Evolutionary conservation across 1,140 invertebrate species (phyloP).

Genomic region (Lordiphosa clarofinis): DNA sequence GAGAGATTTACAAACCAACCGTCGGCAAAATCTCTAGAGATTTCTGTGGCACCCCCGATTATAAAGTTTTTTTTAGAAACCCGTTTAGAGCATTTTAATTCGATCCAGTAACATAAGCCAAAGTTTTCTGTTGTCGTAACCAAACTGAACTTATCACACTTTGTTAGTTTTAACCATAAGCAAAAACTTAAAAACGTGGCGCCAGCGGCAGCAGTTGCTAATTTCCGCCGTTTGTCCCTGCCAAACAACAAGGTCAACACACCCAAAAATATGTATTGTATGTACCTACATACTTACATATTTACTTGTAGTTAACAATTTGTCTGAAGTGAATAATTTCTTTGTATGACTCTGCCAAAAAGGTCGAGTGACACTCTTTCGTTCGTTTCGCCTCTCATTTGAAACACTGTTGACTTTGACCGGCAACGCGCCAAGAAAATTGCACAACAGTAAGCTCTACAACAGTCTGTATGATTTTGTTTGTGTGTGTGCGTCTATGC

Average conservation of each 20-base stretch:
- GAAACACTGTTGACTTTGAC: conserved; percentile 62
- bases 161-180: conserved; percentile 58
- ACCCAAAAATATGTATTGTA: conserved; percentile 49
- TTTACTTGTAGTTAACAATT: conserved; percentile 34
- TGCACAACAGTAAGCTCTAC: conserved; percentile 39
- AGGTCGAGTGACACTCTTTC: conserved; percentile 72
- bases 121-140: conserved; percentile 19
- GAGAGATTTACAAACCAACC: no score
- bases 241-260: conserved; percentile 63
- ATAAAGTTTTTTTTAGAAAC: no score
- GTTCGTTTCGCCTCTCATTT: conserved; percentile 40
- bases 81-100: neutral
- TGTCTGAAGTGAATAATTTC: conserved; percentile 61
- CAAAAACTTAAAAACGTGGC: conserved; percentile 32
- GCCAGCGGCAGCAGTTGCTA: conserved; percentile 64
- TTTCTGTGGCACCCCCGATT: no score
- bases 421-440: conserved; percentile 44
- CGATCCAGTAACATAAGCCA: conserved; percentile 1
- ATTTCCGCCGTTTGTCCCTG: conserved; percentile 59
- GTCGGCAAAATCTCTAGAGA: no score
- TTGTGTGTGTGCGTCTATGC: conserved; percentile 3
- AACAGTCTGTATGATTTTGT: conserved; percentile 8
- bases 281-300: conserved; percentile 17
- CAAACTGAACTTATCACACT: conserved; percentile 66
- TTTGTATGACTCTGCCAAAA: conserved; percentile 49